Conservation (phyloP, 1,140 invertebrate species). For the Lepidostoma basale region DNA sequence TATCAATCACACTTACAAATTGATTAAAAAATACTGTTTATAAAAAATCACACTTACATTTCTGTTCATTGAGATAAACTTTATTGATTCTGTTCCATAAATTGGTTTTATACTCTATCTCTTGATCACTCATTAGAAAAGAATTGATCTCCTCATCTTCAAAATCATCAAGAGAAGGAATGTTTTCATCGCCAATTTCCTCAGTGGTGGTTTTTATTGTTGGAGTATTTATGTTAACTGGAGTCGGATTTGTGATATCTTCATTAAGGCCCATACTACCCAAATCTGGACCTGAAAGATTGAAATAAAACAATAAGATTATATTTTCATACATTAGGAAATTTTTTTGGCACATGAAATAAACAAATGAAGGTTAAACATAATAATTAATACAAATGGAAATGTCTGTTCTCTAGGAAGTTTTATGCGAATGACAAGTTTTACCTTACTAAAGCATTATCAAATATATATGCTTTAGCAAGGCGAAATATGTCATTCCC, state of each 20-base stretch:
- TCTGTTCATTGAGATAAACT: slow-evolving; percentile 80
- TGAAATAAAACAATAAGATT: background rate
- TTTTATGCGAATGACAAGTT: too few species aligned
- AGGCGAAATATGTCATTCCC: too few species aligned
- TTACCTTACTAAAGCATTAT: too few species aligned
- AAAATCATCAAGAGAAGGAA: slow-evolving; percentile 79
- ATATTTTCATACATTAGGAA: too few species aligned
- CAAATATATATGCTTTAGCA: too few species aligned
- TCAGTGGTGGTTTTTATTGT: slow-evolving; percentile 45
- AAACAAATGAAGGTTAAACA: too few species aligned
- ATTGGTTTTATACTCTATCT: slow-evolving; percentile 77
- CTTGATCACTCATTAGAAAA: slow-evolving; percentile 84
- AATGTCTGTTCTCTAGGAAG: too few species aligned
- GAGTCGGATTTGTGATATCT: background rate
- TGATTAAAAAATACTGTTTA: slow-evolving; percentile 9
- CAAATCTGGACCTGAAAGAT: slow-evolving; percentile 35
- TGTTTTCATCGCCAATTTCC: slow-evolving; percentile 59
- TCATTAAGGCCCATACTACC: slow-evolving; percentile 38
- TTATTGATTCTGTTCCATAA: slow-evolving; percentile 87
- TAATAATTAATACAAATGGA: too few species aligned
- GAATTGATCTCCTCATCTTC: slow-evolving; percentile 88
- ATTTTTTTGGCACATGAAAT: too few species aligned
- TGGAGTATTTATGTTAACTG: background rate
- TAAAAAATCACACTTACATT: slow-evolving; percentile 63
- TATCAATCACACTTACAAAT: too few species aligned